A percentile compares a stretch with the other conserved stretches of the same genome.
Evolutionary conservation across 1,140 invertebrate species (phyloP).

Genomic region (Sitophilus oryzae): DNA sequence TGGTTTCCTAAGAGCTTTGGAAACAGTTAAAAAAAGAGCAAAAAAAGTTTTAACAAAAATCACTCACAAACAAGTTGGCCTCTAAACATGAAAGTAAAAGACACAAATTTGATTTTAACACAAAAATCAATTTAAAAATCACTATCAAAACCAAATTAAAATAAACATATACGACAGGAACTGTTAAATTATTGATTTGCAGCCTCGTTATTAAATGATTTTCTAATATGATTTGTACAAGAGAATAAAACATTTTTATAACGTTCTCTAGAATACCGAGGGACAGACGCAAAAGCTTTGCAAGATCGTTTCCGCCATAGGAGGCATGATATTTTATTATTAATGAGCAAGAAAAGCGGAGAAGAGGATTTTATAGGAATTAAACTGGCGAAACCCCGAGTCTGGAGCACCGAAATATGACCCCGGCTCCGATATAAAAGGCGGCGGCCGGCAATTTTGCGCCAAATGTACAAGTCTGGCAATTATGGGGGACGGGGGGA

Average conservation of each 20-base stretch:
- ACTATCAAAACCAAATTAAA: background rate
- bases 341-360: constrained; percentile 17
- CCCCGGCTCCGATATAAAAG: constrained; percentile 4
- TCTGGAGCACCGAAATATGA: constrained; percentile 4
- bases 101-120: too few relatives aligned
- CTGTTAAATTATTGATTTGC: background rate
- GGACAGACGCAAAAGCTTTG: background rate
- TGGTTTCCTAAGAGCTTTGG: too few relatives aligned
- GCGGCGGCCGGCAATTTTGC: constrained; percentile 8
- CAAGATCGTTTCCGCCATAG: background rate
- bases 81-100: too few relatives aligned
- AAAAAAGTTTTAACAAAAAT: too few relatives aligned
- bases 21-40: too few relatives aligned
- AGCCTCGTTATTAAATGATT: background rate
- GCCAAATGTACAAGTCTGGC: constrained; percentile 6
- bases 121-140: too few relatives aligned
- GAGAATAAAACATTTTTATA: background rate
- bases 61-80: too few relatives aligned
- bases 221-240: background rate
- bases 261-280: background rate
- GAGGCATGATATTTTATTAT: constrained; percentile 23
- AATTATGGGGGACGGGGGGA: constrained; percentile 7
- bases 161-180: background rate
- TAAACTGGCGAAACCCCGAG: constrained; percentile 15
- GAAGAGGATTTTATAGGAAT: too few relatives aligned